Conservation (phyloP, 2,888 invertebrate genomes). For the Drosophila rubida region DNA sequence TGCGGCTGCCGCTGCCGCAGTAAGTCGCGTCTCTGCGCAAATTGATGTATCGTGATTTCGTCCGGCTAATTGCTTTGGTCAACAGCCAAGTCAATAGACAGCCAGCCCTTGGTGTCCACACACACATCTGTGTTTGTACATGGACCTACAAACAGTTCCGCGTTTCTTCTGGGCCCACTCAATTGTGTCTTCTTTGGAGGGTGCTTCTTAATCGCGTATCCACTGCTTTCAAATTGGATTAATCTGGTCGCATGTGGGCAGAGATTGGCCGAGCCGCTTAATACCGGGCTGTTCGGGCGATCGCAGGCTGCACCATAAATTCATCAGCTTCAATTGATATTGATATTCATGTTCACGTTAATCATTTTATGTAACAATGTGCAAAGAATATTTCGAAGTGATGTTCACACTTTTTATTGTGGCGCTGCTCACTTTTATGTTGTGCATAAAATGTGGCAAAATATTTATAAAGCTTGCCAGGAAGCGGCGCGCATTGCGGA, state of each 20-base stretch:
- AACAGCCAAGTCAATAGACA: conserved; percentile 35
- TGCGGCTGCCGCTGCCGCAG: conserved; percentile 5
- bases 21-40: conserved; percentile 68
- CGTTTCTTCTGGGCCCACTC: too few species aligned
- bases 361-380: too few species aligned
- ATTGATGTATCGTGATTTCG: conserved; percentile 78
- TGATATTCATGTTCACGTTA: neutral
- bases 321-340: conserved; percentile 23
- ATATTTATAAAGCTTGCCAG: neutral
- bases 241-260: conserved; percentile 62
- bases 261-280: conserved; percentile 39
- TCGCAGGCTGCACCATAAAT: conserved; percentile 20
- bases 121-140: neutral
- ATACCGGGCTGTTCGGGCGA: conserved; percentile 13
- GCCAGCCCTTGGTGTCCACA: conserved; percentile 7
- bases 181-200: too few species aligned
- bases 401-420: too few species aligned
- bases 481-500: conserved; percentile 3
- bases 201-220: too few species aligned
- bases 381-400: too few species aligned
- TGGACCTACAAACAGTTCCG: conserved; percentile 33
- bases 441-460: neutral
- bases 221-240: conserved; percentile 62
- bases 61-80: conserved; percentile 64
- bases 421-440: neutral